phyloP scores from a whole-genome alignment of 2,797 vertebrate species.

The Triplophysa bombifrons region DNA sequence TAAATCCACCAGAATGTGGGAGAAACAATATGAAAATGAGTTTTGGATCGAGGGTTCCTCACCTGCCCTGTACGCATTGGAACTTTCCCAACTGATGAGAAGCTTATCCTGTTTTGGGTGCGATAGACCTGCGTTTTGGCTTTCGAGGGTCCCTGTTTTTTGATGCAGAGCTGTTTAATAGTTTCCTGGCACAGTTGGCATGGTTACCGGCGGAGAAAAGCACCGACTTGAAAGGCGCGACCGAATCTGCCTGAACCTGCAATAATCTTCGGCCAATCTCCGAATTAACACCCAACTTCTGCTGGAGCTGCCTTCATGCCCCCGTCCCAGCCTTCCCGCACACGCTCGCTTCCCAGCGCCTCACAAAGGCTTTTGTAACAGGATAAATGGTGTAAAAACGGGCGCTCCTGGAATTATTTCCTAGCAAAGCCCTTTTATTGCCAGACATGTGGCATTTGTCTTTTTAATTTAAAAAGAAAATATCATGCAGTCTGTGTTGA shows the following conservation, averaged over 20 bases:
- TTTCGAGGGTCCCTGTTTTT: conserved; percentile 66
- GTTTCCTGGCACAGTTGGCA: conserved; percentile 74
- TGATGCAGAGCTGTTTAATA: conserved; percentile 71
- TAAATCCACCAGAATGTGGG: conserved; percentile 55
- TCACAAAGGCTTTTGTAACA: conserved; percentile 64
- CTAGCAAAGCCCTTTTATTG: conserved; percentile 67
- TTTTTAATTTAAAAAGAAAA: conserved; percentile 66
- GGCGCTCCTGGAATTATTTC: conserved; percentile 68
- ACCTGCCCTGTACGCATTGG: conserved; percentile 66
- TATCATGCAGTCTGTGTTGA: conserved; percentile 55
- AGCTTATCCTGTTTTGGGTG: conserved; percentile 72
- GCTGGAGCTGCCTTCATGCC: conserved; percentile 55
- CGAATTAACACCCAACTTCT: conserved; percentile 71
- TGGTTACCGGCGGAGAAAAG: conserved; percentile 70
- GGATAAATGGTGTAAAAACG: conserved; percentile 71
- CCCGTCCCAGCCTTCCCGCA: conserved; percentile 32
- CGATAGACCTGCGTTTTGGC: conserved; percentile 66
- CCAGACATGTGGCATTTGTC: conserved; percentile 62
- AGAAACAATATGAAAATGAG: conserved; percentile 76
- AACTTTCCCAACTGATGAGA: conserved; percentile 75
- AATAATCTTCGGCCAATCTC: conserved; percentile 76
- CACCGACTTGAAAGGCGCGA: conserved; percentile 68
- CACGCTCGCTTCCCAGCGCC: conserved; percentile 3
- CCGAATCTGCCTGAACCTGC: conserved; percentile 69
- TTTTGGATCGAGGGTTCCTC: conserved; percentile 61